phyloP scores from a whole-genome alignment of 2,888 invertebrate species.

The Scrobipalpa atriplicella region DNA sequence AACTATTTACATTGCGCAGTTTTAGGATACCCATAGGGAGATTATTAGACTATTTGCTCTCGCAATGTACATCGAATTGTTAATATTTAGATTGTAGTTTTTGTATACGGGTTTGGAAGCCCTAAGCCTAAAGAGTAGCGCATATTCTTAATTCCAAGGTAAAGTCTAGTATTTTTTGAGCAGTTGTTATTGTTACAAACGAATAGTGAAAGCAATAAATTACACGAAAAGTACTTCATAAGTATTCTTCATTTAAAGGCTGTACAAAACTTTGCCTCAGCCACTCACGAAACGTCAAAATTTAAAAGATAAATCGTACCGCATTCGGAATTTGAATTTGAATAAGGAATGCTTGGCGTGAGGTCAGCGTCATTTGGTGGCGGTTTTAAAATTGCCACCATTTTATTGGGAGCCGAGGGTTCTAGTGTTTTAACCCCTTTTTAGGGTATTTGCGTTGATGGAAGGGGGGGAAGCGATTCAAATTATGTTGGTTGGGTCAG shows the following conservation, averaged over 20 bases:
- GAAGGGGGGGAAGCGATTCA: conserved; percentile 33
- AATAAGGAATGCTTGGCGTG: conserved; percentile 43
- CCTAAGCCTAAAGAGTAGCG: too few relatives aligned
- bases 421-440: conserved; percentile 35
- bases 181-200: too few relatives aligned
- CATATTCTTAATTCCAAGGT: too few relatives aligned
- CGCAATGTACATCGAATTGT: too few relatives aligned
- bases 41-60: too few relatives aligned
- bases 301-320: conserved; percentile 40
- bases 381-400: conserved; percentile 36
- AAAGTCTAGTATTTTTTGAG: too few relatives aligned
- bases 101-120: too few relatives aligned
- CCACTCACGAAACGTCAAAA: conserved; percentile 36
- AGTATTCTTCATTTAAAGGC: conserved; percentile 17
- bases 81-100: too few relatives aligned
- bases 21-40: too few relatives aligned
- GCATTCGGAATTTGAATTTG: conserved; percentile 40
- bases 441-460: conserved; percentile 19
- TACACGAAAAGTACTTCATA: conserved; percentile 1
- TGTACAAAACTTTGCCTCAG: conserved; percentile 20
- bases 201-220: conserved; percentile 5
- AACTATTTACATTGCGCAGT: too few relatives aligned
- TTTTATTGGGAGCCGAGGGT: conserved; percentile 28
- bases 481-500: conserved; percentile 34
- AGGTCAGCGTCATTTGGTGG: conserved; percentile 41